Percentiles rank a stretch among this genome's conserved stretches.
These are phyloP conservation scores for Phasia obesa DNA, from an alignment of 2,888 invertebrate species.

Conservation along the genomic window DNA sequence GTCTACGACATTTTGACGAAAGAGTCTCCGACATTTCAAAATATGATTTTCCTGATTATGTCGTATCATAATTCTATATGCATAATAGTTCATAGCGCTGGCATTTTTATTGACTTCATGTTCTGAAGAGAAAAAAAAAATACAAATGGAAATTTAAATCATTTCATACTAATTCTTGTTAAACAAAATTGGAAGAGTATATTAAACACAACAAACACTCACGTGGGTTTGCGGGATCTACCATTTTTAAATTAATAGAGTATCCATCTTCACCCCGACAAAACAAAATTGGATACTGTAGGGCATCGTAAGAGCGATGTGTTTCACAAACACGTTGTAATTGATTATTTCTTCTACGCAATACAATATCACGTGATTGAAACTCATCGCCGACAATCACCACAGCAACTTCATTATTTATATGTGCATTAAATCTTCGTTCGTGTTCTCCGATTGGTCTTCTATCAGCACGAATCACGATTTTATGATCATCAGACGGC, in stretches of 20 bases:
- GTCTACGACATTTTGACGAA: conserved; percentile 1
- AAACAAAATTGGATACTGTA: not conserved
- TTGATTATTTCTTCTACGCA: conserved; percentile 4
- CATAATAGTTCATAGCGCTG: not conserved
- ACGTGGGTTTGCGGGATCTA: no score
- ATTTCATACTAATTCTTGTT: no score
- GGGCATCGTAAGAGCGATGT: conserved; percentile 5
- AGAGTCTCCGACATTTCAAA: not conserved
- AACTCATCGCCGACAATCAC: conserved; percentile 26
- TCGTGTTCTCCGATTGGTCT: not conserved
- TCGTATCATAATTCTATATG: conserved; percentile 1
- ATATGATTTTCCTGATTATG: not conserved
- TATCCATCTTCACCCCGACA: no score
- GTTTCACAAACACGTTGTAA: not conserved
- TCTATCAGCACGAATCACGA: not conserved
- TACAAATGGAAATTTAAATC: no score
- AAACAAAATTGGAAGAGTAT: not conserved
- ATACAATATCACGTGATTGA: conserved; percentile 4
- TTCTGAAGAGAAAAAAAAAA: not conserved
- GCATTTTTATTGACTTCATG: not conserved
- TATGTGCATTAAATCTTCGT: conserved; percentile 56
- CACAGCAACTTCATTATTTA: conserved; percentile 62
- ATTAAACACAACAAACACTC: no score
- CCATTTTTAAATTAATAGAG: no score
- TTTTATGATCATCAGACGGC: not conserved